Base-by-base conservation (phyloP, 1,140 invertebrate species). In the Drosophila takahashii region DNA sequence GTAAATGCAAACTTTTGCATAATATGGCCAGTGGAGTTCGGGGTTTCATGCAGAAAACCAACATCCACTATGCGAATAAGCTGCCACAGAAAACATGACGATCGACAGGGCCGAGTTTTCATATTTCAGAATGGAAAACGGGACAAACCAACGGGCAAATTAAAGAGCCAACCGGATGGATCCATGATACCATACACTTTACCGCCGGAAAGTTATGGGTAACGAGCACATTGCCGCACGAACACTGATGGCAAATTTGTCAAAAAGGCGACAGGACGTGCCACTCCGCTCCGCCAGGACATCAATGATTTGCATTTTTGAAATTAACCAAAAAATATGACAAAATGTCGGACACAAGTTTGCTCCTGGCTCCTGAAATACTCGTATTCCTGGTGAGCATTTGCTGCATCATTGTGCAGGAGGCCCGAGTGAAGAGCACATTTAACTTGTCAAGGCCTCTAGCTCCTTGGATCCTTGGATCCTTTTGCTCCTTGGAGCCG, bases 261-360 rank as follows among this genome's bases (percentile, higher is more conserved):
- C 83, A 89, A 77, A 83, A 73, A 62, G 69, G 47, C 42, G 32
- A 73, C 64, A 79, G 67, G 54, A 65, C 58, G 56, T 61, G 62
- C 34, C 32, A 4, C 16, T 36, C 4, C 16, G 41, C 26, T 57
- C 36, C 22, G 51, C 47, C 53, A 57, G 42, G 56, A 32, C 80
- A 79, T 85, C 76, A 60, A 89, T 90, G 84, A 89, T 89, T 89
- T 84, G 84, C 84, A 89, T 89, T 89, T 89, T 69, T 57, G 64
- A 90, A 90, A 89, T 89, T 89, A 84, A 80, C 77, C 81, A 89
- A 89, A 84, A 89, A 87, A 89, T 89, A 84, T 89, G 85, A 78
- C 79, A 89, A 75, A 77, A 84, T 72, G 44, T 75, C 47, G 57
- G 45, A 57, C 44, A 48, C 50, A 39, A 58, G 22, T 32, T 32